A percentile compares a stretch with the other conserved stretches of the same genome.
Evolutionary conservation across 37 sponge, comb jelly and placozoan genomes (phyloP).

Genomic region (Bolinopsis microptera): DNA sequence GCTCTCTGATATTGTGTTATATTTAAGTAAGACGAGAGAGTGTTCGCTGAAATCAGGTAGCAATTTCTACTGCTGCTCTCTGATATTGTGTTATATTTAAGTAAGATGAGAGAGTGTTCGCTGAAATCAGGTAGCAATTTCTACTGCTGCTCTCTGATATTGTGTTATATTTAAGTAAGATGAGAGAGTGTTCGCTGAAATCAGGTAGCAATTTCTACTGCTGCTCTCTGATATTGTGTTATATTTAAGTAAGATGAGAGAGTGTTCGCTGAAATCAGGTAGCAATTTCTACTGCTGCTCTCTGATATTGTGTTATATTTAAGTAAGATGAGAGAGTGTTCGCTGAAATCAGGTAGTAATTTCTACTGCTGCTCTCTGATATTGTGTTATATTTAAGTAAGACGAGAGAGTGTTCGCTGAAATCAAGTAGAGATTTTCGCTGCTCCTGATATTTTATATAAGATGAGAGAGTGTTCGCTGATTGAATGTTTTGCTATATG

Average conservation of each 20-base stretch:
- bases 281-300: constrained; percentile 72
- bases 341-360: constrained; percentile 83
- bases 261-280: constrained; percentile 88
- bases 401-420: constrained; percentile 81
- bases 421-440: neutral
- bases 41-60: constrained; percentile 88
- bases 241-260: constrained; percentile 86
- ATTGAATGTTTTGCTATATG: too few relatives aligned
- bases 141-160: constrained; percentile 82
- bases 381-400: constrained; percentile 88
- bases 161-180: constrained; percentile 90
- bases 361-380: constrained; percentile 77
- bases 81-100: constrained; percentile 87
- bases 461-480: too few relatives aligned
- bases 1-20: constrained; percentile 83
- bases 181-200: constrained; percentile 81
- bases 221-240: constrained; percentile 88
- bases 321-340: constrained; percentile 91
- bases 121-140: constrained; percentile 85
- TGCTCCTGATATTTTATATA: too few relatives aligned
- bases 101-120: constrained; percentile 86
- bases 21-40: constrained; percentile 87
- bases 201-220: constrained; percentile 89
- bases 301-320: constrained; percentile 82
- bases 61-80: constrained; percentile 74